Percentiles rank a stretch among this genome's conserved stretches.
These are phyloP conservation scores for Crossocerus cetratus DNA, from an alignment of 2,888 invertebrate species.

Conservation along the genomic window DNA sequence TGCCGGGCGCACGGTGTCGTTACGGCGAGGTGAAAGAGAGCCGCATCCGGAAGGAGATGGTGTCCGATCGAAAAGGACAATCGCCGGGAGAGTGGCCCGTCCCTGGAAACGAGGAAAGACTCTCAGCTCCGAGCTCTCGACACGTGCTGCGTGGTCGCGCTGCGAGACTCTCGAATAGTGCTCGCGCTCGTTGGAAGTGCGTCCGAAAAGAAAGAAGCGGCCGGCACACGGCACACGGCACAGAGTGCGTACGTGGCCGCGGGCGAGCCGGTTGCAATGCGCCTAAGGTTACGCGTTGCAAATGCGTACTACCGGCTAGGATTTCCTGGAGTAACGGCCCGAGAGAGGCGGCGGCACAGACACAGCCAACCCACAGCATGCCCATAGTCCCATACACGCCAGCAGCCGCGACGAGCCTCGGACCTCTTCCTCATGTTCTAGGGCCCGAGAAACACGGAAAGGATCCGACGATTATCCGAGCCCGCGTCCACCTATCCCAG, in stretches of 20 bases:
- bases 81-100: slow-evolving; percentile 39
- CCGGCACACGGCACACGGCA: slow-evolving; percentile 26
- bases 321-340: slow-evolving; percentile 63
- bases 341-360: background rate
- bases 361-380: too few species aligned
- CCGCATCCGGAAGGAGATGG: slow-evolving; percentile 20
- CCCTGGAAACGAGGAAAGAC: slow-evolving; percentile 56
- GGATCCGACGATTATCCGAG: slow-evolving; percentile 43
- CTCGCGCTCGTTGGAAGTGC: too few species aligned
- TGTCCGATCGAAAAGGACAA: slow-evolving; percentile 45
- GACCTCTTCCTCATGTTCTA: slow-evolving; percentile 36
- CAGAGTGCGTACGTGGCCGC: slow-evolving; percentile 7
- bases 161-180: slow-evolving; percentile 37
- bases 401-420: slow-evolving; percentile 10
- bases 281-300: slow-evolving; percentile 37
- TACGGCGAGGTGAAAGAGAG: slow-evolving; percentile 8
- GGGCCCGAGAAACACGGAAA: slow-evolving; percentile 39
- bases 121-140: slow-evolving; percentile 47
- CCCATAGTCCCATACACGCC: slow-evolving; percentile 27
- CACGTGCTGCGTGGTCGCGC: slow-evolving; percentile 53
- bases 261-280: slow-evolving; percentile 8
- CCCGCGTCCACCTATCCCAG: too few species aligned
- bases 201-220: slow-evolving; percentile 35
- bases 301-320: slow-evolving; percentile 49
- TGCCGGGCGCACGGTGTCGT: background rate